These are phyloP conservation scores for Merodon equestris DNA, from an alignment of 2,888 invertebrate species.

Conservation along the genomic window DNA sequence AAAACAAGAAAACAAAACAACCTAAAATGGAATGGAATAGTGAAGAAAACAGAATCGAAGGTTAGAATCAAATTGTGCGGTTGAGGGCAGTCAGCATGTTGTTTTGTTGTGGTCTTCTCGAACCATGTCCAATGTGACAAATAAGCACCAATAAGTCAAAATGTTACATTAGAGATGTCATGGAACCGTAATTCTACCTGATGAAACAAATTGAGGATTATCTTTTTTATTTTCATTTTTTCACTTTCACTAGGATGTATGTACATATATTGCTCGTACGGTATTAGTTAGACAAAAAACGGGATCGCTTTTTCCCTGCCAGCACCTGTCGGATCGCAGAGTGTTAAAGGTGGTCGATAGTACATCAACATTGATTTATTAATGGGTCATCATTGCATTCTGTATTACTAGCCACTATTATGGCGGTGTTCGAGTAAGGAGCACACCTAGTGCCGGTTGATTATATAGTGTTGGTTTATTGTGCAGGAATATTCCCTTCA, in stretches of 20 bases:
- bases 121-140: constrained; percentile 78
- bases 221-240: constrained; percentile 26
- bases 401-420: no score
- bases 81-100: constrained; percentile 25
- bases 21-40: neutral
- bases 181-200: constrained; percentile 54
- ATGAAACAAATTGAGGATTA: constrained; percentile 47
- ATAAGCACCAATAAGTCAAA: constrained; percentile 76
- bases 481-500: neutral
- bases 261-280: constrained; percentile 28
- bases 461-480: constrained; percentile 8
- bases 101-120: constrained; percentile 50
- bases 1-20: constrained; percentile 2
- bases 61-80: constrained; percentile 23
- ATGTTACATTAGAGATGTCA: constrained; percentile 58
- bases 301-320: constrained; percentile 40
- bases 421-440: neutral
- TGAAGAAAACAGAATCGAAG: neutral
- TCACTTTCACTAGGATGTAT: constrained; percentile 63
- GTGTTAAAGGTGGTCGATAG: constrained; percentile 65
- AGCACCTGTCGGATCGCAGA: constrained; percentile 62
- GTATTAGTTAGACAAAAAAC: constrained; percentile 31
- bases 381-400: constrained; percentile 60
- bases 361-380: constrained; percentile 68
- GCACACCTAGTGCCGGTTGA: constrained; percentile 1